Evolutionary conservation across 2,113 vertebrate genomes (phyloP).

Genomic region (Acrocephalus arundinaceus): DNA sequence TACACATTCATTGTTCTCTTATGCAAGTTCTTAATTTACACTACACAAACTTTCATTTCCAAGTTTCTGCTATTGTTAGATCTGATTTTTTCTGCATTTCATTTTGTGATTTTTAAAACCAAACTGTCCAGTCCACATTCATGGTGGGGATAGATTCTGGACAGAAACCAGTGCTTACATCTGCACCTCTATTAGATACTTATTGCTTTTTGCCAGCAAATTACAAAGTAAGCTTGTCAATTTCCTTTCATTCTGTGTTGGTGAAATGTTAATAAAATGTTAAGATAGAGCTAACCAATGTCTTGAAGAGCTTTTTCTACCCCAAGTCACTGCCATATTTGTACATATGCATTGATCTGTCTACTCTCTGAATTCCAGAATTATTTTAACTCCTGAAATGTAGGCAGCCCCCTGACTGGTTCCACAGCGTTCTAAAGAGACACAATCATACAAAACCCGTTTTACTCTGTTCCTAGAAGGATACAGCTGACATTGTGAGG

Average conservation of each 20-base stretch:
- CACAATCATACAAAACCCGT: background rate
- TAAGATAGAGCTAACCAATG: background rate
- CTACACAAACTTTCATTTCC: background rate
- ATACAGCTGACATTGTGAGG: background rate
- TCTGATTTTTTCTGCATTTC: background rate
- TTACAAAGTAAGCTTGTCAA: background rate
- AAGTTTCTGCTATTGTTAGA: background rate
- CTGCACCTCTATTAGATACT: background rate
- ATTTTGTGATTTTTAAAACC: background rate
- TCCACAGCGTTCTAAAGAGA: background rate
- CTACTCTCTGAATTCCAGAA: background rate
- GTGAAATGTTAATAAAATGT: background rate
- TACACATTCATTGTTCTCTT: background rate
- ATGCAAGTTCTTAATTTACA: background rate
- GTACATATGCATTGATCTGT: accelerated
- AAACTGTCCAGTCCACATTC: background rate
- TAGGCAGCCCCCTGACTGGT: background rate
- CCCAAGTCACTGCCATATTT: background rate
- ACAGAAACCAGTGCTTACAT: background rate
- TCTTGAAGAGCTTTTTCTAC: background rate
- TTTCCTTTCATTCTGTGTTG: background rate
- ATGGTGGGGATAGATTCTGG: background rate
- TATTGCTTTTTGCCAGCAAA: background rate
- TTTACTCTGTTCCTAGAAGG: background rate
- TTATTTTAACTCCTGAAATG: background rate